These are phyloP conservation scores for Aphodius sticticus DNA, from an alignment of 2,888 invertebrate species.

Conservation along the genomic window DNA sequence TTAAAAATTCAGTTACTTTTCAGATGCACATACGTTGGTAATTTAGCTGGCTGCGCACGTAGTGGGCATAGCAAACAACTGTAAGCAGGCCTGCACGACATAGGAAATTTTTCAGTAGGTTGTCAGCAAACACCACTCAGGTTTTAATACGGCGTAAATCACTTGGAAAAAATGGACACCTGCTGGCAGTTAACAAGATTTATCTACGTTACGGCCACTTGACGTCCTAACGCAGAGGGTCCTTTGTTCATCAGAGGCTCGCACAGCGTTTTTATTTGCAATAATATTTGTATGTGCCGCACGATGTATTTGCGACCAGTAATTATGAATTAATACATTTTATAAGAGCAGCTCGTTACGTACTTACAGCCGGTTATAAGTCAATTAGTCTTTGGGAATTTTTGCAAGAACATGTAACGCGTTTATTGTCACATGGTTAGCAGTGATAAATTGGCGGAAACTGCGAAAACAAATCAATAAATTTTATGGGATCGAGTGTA, in stretches of 20 bases:
- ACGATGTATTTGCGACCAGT: not conserved
- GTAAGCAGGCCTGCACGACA: not conserved
- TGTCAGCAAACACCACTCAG: not conserved
- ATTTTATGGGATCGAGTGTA: not conserved
- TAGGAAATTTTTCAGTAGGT: slow-evolving; percentile 4
- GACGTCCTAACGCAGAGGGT: not conserved
- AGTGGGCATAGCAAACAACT: not conserved
- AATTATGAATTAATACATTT: not conserved
- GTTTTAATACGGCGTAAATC: not conserved
- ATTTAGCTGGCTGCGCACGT: not conserved
- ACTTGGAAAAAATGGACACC: not conserved
- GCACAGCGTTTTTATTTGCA: not conserved
- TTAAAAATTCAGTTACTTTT: too few species aligned
- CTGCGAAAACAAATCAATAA: not conserved
- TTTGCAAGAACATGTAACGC: not conserved
- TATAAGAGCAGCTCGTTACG: not conserved
- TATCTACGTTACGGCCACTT: not conserved
- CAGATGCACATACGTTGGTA: too few species aligned
- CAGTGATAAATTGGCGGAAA: not conserved
- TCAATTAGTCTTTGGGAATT: not conserved
- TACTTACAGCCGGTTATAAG: not conserved
- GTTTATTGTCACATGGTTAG: not conserved
- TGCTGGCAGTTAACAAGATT: not conserved
- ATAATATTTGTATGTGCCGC: not conserved
- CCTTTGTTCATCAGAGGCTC: not conserved